phyloP scores from a whole-genome alignment of 1,140 invertebrate genomes.

The Drosophila oshimai region DNA sequence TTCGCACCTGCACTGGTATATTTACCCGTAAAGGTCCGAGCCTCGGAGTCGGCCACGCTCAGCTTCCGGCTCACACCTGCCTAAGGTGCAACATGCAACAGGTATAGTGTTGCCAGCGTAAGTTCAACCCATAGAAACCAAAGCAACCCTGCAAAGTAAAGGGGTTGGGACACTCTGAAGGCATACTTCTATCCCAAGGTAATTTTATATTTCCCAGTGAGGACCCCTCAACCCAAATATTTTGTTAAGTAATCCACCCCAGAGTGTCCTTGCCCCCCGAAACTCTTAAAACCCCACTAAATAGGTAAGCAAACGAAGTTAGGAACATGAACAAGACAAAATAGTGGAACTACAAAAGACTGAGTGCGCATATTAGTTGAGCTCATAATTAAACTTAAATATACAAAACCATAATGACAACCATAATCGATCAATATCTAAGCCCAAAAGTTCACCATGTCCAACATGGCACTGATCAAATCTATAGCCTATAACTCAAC shows the following conservation, averaged over 20 bases:
- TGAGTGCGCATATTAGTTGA: slow-evolving; percentile 82
- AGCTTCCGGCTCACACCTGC: slow-evolving; percentile 96
- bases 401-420: slow-evolving; percentile 48
- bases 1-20: slow-evolving; percentile 95
- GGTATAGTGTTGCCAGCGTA: slow-evolving; percentile 74
- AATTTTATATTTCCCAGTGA: no score
- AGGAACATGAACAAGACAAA: slow-evolving; percentile 71
- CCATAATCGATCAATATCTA: slow-evolving; percentile 33
- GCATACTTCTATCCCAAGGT: no score
- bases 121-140: slow-evolving; percentile 48
- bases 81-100: slow-evolving; percentile 83
- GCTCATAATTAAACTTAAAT: slow-evolving; percentile 76
- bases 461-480: slow-evolving; percentile 55
- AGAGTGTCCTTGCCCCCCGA: background rate
- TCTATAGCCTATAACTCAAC: slow-evolving; percentile 43
- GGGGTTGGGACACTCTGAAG: background rate
- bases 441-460: slow-evolving; percentile 42
- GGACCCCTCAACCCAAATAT: no score
- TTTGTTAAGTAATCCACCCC: background rate
- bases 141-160: background rate
- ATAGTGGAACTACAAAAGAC: slow-evolving; percentile 81
- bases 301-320: slow-evolving; percentile 48
- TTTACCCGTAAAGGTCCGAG: slow-evolving; percentile 93
- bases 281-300: slow-evolving; percentile 10
- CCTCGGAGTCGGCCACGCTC: slow-evolving; percentile 88